These are phyloP conservation scores for Eulemur coronatus DNA, from an alignment of 2,797 vertebrate species.

Conservation along the genomic window DNA sequence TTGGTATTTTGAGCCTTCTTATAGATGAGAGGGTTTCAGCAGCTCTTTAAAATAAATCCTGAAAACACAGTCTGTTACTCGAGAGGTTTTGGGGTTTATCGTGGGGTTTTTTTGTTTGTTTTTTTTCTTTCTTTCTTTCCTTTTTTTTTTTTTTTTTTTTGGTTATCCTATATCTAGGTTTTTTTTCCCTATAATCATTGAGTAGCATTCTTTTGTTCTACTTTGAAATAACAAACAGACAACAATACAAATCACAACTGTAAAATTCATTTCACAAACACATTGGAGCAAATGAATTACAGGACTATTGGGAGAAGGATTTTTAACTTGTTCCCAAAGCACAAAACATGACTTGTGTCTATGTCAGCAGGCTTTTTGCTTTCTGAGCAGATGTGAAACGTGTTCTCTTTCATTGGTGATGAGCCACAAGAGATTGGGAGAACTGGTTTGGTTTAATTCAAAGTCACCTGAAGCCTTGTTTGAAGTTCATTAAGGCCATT, in stretches of 20 bases:
- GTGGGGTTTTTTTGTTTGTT: neutral
- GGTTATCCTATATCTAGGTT: neutral
- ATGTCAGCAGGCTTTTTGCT: constrained; percentile 37
- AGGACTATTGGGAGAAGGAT: constrained; percentile 64
- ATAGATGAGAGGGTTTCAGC: constrained; percentile 20
- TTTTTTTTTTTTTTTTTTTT: neutral
- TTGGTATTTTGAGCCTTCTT: constrained; percentile 36
- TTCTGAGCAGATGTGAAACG: constrained; percentile 46
- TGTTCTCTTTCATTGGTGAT: constrained; percentile 38
- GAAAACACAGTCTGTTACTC: neutral
- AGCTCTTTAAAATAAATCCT: constrained; percentile 40
- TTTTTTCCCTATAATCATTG: neutral
- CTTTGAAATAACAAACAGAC: constrained; percentile 66
- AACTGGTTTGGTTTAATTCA: constrained; percentile 54
- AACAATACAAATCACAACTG: constrained; percentile 76
- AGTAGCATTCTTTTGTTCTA: constrained; percentile 67
- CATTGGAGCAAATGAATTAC: constrained; percentile 76
- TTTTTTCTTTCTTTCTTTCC: neutral
- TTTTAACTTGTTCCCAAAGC: constrained; percentile 74
- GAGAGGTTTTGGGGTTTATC: neutral
- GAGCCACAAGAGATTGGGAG: constrained; percentile 34
- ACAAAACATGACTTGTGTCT: constrained; percentile 71
- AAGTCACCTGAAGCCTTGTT: constrained; percentile 63
- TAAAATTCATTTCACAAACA: constrained; percentile 75
- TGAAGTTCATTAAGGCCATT: constrained; percentile 59